phyloP scores from a whole-genome alignment of 2,888 invertebrate species.

The Cantharis rufa region DNA sequence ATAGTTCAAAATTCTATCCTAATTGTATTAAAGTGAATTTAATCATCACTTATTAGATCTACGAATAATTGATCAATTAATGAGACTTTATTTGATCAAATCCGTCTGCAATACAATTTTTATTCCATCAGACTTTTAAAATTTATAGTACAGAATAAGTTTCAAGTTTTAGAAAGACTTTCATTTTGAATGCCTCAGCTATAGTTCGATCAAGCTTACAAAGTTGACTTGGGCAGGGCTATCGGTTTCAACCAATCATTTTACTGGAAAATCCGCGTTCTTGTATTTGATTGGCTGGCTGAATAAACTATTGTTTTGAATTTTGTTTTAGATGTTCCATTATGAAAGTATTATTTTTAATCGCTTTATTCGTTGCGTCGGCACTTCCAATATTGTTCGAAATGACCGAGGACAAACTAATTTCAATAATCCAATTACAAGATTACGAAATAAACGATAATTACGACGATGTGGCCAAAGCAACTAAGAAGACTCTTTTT shows the following conservation, averaged over 20 bases:
- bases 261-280: background rate
- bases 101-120: background rate
- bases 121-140: background rate
- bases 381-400: conserved; percentile 4
- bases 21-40: background rate
- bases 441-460: conserved; percentile 41
- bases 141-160: background rate
- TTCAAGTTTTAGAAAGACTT: no score
- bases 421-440: conserved; percentile 36
- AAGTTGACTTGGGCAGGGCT: background rate
- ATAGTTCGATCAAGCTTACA: background rate
- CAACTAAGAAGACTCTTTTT: conserved; percentile 47
- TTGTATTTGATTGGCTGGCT: background rate
- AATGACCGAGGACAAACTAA: background rate
- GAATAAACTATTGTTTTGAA: no score
- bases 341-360: background rate
- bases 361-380: background rate
- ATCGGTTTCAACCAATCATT: background rate
- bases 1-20: background rate
- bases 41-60: background rate
- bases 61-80: background rate
- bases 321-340: background rate
- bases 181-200: background rate
- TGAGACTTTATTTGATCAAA: background rate
- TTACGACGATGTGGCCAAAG: conserved; percentile 36